These are phyloP conservation scores for Pachydiplax longipennis DNA, from an alignment of 2,888 invertebrate species.

Conservation along the genomic window DNA sequence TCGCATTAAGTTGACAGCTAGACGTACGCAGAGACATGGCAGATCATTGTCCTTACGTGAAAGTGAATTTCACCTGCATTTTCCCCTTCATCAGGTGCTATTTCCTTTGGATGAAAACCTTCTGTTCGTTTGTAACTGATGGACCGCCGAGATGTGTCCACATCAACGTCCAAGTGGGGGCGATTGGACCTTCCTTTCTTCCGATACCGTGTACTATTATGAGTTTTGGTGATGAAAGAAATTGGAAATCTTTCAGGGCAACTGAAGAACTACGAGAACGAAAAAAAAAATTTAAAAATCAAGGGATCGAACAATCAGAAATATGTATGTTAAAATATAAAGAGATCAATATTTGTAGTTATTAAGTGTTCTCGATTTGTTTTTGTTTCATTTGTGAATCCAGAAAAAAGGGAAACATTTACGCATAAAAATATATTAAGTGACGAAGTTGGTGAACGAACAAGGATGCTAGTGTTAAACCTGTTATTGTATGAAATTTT, in stretches of 20 bases:
- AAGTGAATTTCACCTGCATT: no score
- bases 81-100: no score
- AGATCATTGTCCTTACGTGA: no score
- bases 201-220: no score
- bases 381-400: not conserved
- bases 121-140: no score
- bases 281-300: not conserved
- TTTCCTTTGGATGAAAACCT: no score
- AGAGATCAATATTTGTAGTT: constrained; percentile 43
- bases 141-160: no score
- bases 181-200: no score
- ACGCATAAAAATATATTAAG: not conserved
- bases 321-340: constrained; percentile 6
- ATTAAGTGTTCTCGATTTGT: constrained; percentile 16
- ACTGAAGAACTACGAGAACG: not conserved
- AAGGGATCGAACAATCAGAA: not conserved
- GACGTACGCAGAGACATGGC: no score
- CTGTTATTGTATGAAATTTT: constrained; percentile 43
- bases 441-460: not conserved
- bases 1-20: no score
- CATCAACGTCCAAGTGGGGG: no score
- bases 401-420: not conserved
- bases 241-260: no score
- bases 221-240: not conserved
- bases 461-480: constrained; percentile 26